Evolutionary conservation across 1,140 invertebrate species (phyloP).

Genomic region (Sesamia nonagrioides): DNA sequence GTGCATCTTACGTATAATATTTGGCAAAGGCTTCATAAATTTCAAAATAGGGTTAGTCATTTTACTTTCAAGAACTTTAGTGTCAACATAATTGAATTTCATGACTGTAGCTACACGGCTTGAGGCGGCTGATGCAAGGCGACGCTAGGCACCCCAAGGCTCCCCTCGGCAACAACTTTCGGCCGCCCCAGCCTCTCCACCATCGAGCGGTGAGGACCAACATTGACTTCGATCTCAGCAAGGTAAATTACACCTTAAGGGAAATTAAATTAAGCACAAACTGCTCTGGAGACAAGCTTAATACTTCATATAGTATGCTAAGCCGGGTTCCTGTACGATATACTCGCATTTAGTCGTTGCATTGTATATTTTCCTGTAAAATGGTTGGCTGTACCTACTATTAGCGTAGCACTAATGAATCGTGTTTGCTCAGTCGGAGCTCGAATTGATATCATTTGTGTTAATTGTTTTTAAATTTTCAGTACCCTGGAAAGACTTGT

Average conservation of each 20-base stretch:
- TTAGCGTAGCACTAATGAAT: conserved; percentile 37
- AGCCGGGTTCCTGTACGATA: conserved; percentile 46
- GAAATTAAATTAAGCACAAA: conserved; percentile 42
- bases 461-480: conserved; percentile 75
- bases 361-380: conserved; percentile 38
- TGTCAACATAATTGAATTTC: conserved; percentile 63
- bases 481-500: conserved; percentile 92
- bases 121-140: conserved; percentile 95
- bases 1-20: neutral
- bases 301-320: conserved; percentile 49
- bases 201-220: conserved; percentile 97
- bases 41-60: conserved; percentile 38
- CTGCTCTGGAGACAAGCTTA: conserved; percentile 30
- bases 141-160: conserved; percentile 95
- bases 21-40: conserved; percentile 23
- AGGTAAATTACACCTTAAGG: conserved; percentile 87
- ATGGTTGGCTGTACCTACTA: conserved; percentile 38
- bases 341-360: conserved; percentile 35
- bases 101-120: conserved; percentile 91
- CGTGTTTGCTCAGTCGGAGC: conserved; percentile 12
- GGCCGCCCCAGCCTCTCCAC: conserved; percentile 96
- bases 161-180: conserved; percentile 96
- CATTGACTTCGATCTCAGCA: conserved; percentile 96
- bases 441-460: conserved; percentile 28
- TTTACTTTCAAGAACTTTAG: conserved; percentile 51